phyloP scores from a whole-genome alignment of 1,140 invertebrate species.

The Streblospio benedicti region DNA sequence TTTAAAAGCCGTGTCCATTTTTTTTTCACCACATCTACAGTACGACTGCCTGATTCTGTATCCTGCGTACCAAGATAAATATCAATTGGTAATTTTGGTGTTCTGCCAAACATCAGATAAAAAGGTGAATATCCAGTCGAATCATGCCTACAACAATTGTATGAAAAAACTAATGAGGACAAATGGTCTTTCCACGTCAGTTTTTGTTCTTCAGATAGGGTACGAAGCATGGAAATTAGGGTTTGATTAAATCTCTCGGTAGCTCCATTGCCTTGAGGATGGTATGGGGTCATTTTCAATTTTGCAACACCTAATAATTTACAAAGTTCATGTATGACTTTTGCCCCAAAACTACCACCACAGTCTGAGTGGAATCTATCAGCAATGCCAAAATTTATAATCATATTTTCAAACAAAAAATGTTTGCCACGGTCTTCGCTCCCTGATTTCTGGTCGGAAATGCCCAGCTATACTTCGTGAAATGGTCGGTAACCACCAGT shows the following conservation, averaged over 20 bases:
- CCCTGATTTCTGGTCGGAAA: slow-evolving; percentile 41
- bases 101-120: too few relatives aligned
- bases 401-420: slow-evolving; percentile 33
- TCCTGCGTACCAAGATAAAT: too few relatives aligned
- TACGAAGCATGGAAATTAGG: slow-evolving; percentile 14
- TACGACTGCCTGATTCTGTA: too few relatives aligned
- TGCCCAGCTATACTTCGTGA: slow-evolving; percentile 42
- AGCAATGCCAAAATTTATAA: slow-evolving; percentile 42
- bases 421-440: slow-evolving; percentile 37
- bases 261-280: slow-evolving; percentile 28
- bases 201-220: too few relatives aligned
- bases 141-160: too few relatives aligned
- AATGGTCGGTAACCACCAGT: slow-evolving; percentile 38
- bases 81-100: too few relatives aligned
- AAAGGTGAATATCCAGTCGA: too few relatives aligned
- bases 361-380: slow-evolving; percentile 38
- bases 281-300: slow-evolving; percentile 21
- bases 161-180: too few relatives aligned
- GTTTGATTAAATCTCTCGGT: slow-evolving; percentile 30
- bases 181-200: too few relatives aligned
- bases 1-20: too few relatives aligned
- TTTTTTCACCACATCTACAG: too few relatives aligned
- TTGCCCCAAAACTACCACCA: slow-evolving; percentile 27
- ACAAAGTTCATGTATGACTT: slow-evolving; percentile 24
- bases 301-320: slow-evolving; percentile 18